Base-by-base conservation (phyloP, 1,140 invertebrate genomes). In the Stenopsyche tienmushanensis region DNA sequence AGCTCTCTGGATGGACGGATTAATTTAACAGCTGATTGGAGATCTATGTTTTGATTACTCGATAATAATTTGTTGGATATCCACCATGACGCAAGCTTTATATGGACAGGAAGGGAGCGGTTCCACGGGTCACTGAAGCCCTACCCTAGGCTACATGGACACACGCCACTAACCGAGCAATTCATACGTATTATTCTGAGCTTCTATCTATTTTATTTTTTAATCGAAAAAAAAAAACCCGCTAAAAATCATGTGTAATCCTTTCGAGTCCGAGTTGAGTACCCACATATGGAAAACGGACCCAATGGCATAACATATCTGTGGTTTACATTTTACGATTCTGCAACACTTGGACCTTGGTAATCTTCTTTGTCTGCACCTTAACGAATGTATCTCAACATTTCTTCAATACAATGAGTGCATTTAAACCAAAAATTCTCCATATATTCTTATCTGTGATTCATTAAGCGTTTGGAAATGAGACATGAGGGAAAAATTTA, bases 241-340 rank as follows among this genome's bases (percentile, higher is more conserved):
- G 29, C 44, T n/a, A n/a, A n/a, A n/a, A n/a, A n/a, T n/a, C n/a
- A n/a, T n/a, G n/a, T n/a, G n/a, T n/a, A n/a, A n/a, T n/a, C n/a
- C n/a, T n/a, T n/a, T n/a, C n/a, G n/a, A n/a, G n/a, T n/a, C n/a
- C n/a, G n/a, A n/a, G n/a, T n/a, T n/a, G n/a, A n/a, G n/a, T n/a
- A 47, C 17, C 17, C 44, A 18, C 7, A 47, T 9, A 18, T 47
- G 44, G 18, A 7, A 47, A 9, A 20, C 44, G 44, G 17, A 8
- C 44, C 42, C 42, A 39, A 47, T 44, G 57, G 21, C 57, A 47
- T 44, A 60, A 47, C 15, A 24, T 13, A 42, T 60, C 44, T 60
- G 57, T 44, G 57, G 57, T 60, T 58, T 47, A 47, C 42, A 39
- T 60, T 60, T 60, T 60, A 60, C 57, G 57, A 60, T 60, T 60